A percentile compares a stretch with the other conserved stretches of the same genome.
Evolutionary conservation across 2,888 invertebrate species (phyloP).

Genomic region (Synergus umbraculus): DNA sequence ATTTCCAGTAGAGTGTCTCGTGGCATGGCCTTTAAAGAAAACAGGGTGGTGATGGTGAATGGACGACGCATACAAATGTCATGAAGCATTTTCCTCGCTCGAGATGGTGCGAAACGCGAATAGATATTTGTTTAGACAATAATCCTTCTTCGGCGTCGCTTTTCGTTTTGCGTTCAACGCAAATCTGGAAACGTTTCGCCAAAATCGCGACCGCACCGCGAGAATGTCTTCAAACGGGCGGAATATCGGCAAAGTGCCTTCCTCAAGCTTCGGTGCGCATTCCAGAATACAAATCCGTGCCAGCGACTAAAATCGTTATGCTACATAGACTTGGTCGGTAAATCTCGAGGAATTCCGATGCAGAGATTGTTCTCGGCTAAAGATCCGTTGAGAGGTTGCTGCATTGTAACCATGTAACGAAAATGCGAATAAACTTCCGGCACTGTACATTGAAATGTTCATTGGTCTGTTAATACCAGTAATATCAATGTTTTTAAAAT

Average conservation of each 20-base stretch:
- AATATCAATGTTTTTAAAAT: too few relatives aligned
- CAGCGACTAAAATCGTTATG: slow-evolving; percentile 41
- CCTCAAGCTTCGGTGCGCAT: slow-evolving; percentile 37
- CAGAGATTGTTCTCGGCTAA: slow-evolving; percentile 38
- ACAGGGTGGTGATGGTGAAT: neutral
- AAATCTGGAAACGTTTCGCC: slow-evolving; percentile 27
- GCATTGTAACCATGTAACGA: slow-evolving; percentile 38
- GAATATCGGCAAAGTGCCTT: slow-evolving; percentile 40
- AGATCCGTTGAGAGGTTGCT: slow-evolving; percentile 39
- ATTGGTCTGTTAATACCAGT: neutral
- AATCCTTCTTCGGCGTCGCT: slow-evolving; percentile 14
- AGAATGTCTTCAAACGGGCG: slow-evolving; percentile 37
- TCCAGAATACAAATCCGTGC: slow-evolving; percentile 40
- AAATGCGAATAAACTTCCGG: slow-evolving; percentile 21
- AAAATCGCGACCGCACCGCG: slow-evolving; percentile 33
- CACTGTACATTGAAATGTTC: slow-evolving; percentile 19
- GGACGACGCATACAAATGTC: neutral
- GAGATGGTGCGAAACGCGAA: slow-evolving; percentile 2
- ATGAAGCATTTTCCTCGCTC: neutral
- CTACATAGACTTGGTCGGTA: slow-evolving; percentile 31
- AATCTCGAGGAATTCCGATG: slow-evolving; percentile 37
- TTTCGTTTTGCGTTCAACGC: slow-evolving; percentile 15
- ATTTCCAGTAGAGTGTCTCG: slow-evolving; percentile 35
- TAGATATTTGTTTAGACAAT: slow-evolving; percentile 22
- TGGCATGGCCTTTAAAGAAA: neutral